Evolutionary conservation across 2,113 vertebrate genomes (phyloP).

Genomic region (Mormoops blainvillei): DNA sequence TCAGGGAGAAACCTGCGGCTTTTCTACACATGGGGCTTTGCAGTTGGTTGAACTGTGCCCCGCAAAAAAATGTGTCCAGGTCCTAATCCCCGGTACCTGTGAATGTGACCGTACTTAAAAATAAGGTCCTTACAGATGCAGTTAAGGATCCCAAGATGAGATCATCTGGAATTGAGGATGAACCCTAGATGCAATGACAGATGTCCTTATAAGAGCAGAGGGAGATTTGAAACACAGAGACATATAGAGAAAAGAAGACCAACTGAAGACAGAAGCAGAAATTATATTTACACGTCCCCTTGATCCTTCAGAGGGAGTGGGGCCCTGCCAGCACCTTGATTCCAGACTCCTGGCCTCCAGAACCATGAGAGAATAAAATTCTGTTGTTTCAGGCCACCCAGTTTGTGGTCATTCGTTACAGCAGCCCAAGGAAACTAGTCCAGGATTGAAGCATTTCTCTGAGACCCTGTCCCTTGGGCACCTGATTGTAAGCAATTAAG

Average conservation of each 20-base stretch:
- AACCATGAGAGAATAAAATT: background rate
- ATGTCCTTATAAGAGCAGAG: background rate
- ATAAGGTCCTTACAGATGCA: background rate
- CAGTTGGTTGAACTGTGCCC: background rate
- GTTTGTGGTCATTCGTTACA: background rate
- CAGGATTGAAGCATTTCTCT: background rate
- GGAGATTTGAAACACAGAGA: background rate
- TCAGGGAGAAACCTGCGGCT: background rate
- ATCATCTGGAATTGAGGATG: background rate
- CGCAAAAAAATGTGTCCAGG: background rate
- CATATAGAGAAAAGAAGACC: background rate
- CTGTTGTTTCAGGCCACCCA: background rate
- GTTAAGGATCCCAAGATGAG: background rate
- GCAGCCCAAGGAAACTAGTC: background rate
- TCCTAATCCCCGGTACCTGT: background rate
- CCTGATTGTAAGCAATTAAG: background rate
- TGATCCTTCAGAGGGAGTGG: rapidly evolving
- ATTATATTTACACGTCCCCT: background rate
- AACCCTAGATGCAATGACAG: background rate
- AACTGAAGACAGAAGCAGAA: background rate
- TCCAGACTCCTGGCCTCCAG: background rate
- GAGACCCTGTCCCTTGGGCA: background rate
- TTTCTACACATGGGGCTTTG: background rate
- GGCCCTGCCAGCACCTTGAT: background rate
- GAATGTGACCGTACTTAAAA: background rate